These are phyloP conservation scores for Pachyuromys duprasi DNA, from an alignment of 2,797 vertebrate species.

Conservation along the genomic window DNA sequence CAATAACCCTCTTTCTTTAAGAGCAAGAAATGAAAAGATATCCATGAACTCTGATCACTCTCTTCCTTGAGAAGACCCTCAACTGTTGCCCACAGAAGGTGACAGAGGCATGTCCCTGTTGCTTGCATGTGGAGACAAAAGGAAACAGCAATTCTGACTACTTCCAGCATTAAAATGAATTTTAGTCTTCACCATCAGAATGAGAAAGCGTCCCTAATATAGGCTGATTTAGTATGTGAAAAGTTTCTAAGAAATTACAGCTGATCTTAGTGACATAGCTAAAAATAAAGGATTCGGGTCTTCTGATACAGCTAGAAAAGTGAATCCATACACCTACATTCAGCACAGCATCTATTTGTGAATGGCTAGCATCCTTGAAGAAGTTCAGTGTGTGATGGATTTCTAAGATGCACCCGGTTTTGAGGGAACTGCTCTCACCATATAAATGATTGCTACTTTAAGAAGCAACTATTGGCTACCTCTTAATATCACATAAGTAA, in stretches of 20 bases:
- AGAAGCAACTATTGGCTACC: not conserved
- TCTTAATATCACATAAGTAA: slow-evolving; percentile 39
- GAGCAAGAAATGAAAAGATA: not conserved
- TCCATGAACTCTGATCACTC: slow-evolving; percentile 18
- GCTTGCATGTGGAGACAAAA: not conserved
- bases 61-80: slow-evolving; percentile 11
- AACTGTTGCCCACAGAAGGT: not conserved
- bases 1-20: slow-evolving; percentile 13
- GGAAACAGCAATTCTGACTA: slow-evolving; percentile 12
- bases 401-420: slow-evolving; percentile 30
- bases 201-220: slow-evolving; percentile 22
- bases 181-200: not conserved
- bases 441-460: slow-evolving; percentile 34
- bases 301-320: slow-evolving; percentile 30
- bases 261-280: not conserved
- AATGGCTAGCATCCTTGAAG: not conserved
- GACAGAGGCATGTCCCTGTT: slow-evolving; percentile 42
- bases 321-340: not conserved
- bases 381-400: slow-evolving; percentile 12
- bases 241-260: slow-evolving; percentile 12
- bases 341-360: not conserved
- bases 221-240: not conserved
- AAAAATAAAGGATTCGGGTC: slow-evolving; percentile 22
- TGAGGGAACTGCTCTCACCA: slow-evolving; percentile 42
- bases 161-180: slow-evolving; percentile 40